Base-by-base conservation (phyloP, 2,888 invertebrate genomes). In the Sphaeridia pumilis region DNA sequence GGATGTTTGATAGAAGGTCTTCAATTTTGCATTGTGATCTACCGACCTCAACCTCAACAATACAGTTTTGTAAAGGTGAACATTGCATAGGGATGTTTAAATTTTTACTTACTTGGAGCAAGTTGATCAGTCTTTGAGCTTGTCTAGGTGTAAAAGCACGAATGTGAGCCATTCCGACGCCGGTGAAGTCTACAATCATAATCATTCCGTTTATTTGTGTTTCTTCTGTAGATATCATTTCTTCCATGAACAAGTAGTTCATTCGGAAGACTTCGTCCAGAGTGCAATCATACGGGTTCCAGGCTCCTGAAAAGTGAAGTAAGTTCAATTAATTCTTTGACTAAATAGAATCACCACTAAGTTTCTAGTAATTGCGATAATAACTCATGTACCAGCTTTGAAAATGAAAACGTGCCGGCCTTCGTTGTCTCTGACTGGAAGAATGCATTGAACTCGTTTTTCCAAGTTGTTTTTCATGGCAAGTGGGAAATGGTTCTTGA, bases 111-210 rank as follows among this genome's bases (percentile, higher is more conserved):
- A 70, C 70, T 58, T 67, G 66, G 41, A 67, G 60, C 25, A 69
- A 56, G 25, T 65, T 58, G 17, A 69, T 52, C 52, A 71, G 66
- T 54, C 69, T 65, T 38, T 68, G 67, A 1, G 70, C 70, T 55
- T 71, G 65, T 21, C 66, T 68, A 3, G 71, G 69, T 3, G 69
- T 67, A 46, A 71, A 65, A 46, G 69, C 66, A 59, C 67, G 66
- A 1, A 65, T 66, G 51, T 73, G 73, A 25, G 65, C 60, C 55
- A 72, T 66, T 20, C 70, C 67, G 35, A 74, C 63, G 14, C 67
- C 70, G 20, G 66, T 68, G 58, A 74, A 66, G 64, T 76, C 75
- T 12, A 72, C 67, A 31, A 76, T 65, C 21, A 70, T 65, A 1
- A 69, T 63, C 5, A 72, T 48, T 14, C 72, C 73, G 61, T 67